Evolutionary conservation across 1,140 invertebrate genomes (phyloP).

Genomic region (Ganaspis sp.): DNA sequence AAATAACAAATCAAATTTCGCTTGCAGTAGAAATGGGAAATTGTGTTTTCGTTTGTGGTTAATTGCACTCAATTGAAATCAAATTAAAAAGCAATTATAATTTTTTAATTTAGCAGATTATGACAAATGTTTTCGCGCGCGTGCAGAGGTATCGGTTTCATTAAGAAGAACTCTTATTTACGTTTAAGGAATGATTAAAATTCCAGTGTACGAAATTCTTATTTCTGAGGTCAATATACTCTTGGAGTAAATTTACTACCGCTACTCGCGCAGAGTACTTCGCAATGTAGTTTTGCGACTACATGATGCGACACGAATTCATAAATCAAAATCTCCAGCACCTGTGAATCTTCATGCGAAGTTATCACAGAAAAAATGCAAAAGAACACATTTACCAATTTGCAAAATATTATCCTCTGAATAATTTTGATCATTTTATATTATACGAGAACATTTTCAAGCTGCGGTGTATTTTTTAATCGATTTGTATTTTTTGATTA

Average conservation of each 20-base stretch:
- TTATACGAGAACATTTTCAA: no score
- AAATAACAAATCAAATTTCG: no score
- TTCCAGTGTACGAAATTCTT: background rate
- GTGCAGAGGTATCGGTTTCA: background rate
- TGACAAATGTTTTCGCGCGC: background rate
- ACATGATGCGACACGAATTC: background rate
- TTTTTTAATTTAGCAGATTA: background rate
- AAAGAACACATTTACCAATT: background rate
- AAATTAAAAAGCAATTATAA: background rate
- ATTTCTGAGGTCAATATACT: background rate
- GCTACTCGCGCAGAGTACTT: background rate
- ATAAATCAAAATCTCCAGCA: background rate
- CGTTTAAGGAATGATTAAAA: slow-evolving; percentile 5
- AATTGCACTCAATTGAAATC: background rate
- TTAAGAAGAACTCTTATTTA: background rate
- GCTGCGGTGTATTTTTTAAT: no score
- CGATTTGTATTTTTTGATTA: no score
- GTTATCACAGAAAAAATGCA: slow-evolving; percentile 18
- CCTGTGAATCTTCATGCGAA: background rate
- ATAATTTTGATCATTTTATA: no score
- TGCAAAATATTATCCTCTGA: background rate
- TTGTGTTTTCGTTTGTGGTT: background rate
- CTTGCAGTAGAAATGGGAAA: no score
- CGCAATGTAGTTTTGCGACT: slow-evolving; percentile 2
- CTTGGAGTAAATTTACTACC: slow-evolving; percentile 17